Base-by-base conservation (phyloP, 2,888 invertebrate genomes). In the Spisula subtruncata region DNA sequence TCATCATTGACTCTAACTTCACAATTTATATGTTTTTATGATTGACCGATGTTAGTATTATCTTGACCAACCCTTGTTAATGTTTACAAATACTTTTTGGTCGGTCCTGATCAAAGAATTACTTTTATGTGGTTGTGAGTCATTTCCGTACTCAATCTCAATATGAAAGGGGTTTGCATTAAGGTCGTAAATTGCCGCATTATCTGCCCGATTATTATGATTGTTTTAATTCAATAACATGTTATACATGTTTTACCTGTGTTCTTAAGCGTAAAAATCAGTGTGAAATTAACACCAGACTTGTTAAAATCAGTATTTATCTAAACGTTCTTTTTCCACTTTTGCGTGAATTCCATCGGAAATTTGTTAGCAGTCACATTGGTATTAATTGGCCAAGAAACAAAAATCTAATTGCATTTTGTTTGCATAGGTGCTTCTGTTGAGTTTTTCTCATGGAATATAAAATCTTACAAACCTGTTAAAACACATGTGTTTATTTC, bases 401-500 rank as follows among this genome's bases (percentile, higher is more conserved):
- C 91, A 89, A 86, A 80, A 71, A 56, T 81, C 54, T 85, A 89
- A 91, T 91, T 91, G 83, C 85, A 80, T 85, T 85, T 83, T 91
- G 89, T 91, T 91, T 91, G 56, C 79, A 86, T 91, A 91, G 89
- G 89, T 89, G 89, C 66, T 79, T 51, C 80, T 51, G 32, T 60
- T 41, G 83, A 87, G 86, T 84, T 84, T 86, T 86, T 83, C 71
- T 48, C n/a, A 35, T 18, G 46, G 46, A 83, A 81, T 56, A 82
- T 82, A 83, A 84, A 35, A 75, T 35, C 81, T 66, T 71, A 16
- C 48, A 83, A 87, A 89, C 82, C 90, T 85, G 82, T 81, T 84
- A 54, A 84, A 90, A 89, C 84, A 86, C 86, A 84, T 86, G 84
- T 91, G 90, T 91, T 91, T 91, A 91, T 91, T 89, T 91, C 85